Evolutionary conservation across 1,140 invertebrate species (phyloP).

Genomic region (Protaetia brevitarsis): DNA sequence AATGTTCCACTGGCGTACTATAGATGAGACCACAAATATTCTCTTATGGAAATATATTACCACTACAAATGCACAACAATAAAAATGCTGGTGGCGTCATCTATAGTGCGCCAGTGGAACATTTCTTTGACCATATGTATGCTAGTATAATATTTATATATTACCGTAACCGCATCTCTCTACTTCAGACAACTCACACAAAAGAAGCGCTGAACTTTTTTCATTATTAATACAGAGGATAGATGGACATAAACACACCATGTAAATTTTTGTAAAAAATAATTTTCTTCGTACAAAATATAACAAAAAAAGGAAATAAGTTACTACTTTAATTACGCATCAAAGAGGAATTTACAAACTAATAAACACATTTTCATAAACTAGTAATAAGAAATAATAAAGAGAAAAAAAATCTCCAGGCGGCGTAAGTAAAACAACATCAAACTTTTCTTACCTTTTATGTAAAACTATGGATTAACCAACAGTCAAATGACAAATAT

Average conservation of each 20-base stretch:
- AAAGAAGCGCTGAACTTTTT: too few relatives aligned
- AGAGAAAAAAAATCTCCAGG: background rate
- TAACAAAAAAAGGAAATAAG: conserved; percentile 10
- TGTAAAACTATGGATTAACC: conserved; percentile 22
- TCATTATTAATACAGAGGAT: too few relatives aligned
- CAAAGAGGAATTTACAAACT: conserved; percentile 17
- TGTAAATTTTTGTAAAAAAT: conserved; percentile 12
- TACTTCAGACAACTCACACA: too few relatives aligned
- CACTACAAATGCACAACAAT: too few relatives aligned
- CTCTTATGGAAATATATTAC: too few relatives aligned
- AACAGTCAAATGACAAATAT: conserved; percentile 17
- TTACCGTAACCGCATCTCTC: too few relatives aligned
- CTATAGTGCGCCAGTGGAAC: too few relatives aligned
- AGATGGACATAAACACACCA: conserved; percentile 5
- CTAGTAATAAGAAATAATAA: conserved; percentile 15
- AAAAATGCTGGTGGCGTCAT: too few relatives aligned
- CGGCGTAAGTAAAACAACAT: conserved; percentile 18
- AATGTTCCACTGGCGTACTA: too few relatives aligned
- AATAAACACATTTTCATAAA: conserved; percentile 17
- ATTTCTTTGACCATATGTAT: too few relatives aligned
- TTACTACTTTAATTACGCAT: conserved; percentile 18
- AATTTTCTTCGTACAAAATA: conserved; percentile 17
- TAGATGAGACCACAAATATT: too few relatives aligned
- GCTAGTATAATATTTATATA: too few relatives aligned
- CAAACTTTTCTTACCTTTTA: conserved; percentile 22